Evolutionary conservation across 2,888 invertebrate species (phyloP), one percentile per base, ranked within the genome.

Genomic region (Onchidella celtica): DNA sequence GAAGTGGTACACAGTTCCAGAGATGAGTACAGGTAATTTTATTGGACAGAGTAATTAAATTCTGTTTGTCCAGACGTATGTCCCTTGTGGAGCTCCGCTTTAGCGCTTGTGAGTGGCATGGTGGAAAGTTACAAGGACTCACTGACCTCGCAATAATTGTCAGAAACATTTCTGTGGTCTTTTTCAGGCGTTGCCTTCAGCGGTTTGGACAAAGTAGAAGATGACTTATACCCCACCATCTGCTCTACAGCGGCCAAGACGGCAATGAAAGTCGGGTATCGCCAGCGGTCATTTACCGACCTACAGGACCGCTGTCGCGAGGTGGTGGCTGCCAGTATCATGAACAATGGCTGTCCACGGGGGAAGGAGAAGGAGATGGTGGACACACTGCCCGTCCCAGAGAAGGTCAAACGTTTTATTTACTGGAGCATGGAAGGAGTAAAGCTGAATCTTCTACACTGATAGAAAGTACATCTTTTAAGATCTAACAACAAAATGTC

Each of bases 211-310:
- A 94, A 95, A 86, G 94, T 95, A 90, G 93, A 95, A 0, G 94
- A 95, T 79, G 94, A 94, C 82, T 93, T 96, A 1, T 96, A 95
- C 91, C 96, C 96, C 0, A 95, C 96, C 80, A 94, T 96, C 14
- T 95, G 95, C 88, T 96, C 96, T 1, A 96, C 96, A 0, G 96
- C 96, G 0, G 96, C 96, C 27, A 96, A 96, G 93, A 96, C 96
- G 1, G 95, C 96, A 93, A 96, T 96, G 95, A 94, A 95, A 0
- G 91, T 96, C n/a, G n/a, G n/a, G n/a, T n/a, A n/a, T n/a, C n/a
- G n/a, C n/a, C n/a, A n/a, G n/a, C n/a, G n/a, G 27, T 95, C 95
- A 88, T 96, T 95, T 90, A 94, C 95, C 0, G 95, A 94, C 90
- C 94, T 96, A 6, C 96, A 96, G 89, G 96, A 96, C 92, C 94